Base-by-base conservation (phyloP, 2,113 vertebrate genomes). In the Ovibos moschatus region DNA sequence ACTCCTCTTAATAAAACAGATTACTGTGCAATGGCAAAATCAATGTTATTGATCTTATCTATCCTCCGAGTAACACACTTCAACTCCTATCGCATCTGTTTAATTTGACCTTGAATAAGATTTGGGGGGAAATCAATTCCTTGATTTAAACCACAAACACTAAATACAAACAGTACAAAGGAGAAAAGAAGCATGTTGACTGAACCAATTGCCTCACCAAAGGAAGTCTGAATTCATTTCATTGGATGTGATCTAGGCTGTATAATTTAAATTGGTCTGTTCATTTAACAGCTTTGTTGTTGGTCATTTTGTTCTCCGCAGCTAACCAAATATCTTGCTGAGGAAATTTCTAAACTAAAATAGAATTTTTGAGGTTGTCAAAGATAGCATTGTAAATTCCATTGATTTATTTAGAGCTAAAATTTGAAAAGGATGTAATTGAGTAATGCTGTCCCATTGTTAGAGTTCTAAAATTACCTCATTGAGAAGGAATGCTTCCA, bases 1-100 rank as follows among this genome's bases (percentile, higher is more conserved):
- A 98, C 84, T 98, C 62, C 67, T 98, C 97, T 98, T 98, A 98
- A 99, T 99, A 98, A 98, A 98, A 99, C 95, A 98, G 98, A 99
- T 99, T 99, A 99, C 98, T 98, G 62, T 97, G 96, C 89, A 94
- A 98, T 97, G 98, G 99, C 98, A 98, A 98, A 99, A 99, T 99
- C 99, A 98, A 99, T 99, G 98, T 96, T 98, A 99, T 98, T 97
- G 98, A 98, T 94, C 86, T 98, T 98, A 98, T 98, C 98, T 97
- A 95, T 97, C 97, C 98, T 98, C 95, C 43, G 93, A 98, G 97
- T 98, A 98, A 97, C 97, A 98, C 98, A 97, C 64, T 98, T 98
- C 98, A 98, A 93, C 97, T 96, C 96, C 93, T 98, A 98, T 99
- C 96, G 97, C 88, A 98, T 98, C 97, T 98, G 95, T 98, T 98